Evolutionary conservation across 2,113 vertebrate species (phyloP).

Genomic region (Lipotes vexillifer): DNA sequence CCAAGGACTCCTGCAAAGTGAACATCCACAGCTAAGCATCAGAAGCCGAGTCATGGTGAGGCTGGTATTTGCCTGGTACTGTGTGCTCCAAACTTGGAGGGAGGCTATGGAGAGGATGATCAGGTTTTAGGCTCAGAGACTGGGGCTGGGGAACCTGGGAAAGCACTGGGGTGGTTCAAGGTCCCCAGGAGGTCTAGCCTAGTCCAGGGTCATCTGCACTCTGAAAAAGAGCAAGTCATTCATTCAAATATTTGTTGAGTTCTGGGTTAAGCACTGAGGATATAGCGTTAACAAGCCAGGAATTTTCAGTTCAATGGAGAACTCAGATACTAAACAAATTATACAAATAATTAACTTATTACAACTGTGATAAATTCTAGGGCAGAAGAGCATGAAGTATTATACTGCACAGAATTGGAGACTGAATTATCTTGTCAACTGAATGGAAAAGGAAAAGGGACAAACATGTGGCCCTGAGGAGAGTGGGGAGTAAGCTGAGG

Average conservation of each 20-base stretch:
- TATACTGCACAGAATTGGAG: background rate
- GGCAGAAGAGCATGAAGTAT: background rate
- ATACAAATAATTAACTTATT: background rate
- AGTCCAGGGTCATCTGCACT: background rate
- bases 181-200: background rate
- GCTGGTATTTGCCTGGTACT: background rate
- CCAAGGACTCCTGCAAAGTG: conserved; percentile 83
- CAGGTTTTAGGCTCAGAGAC: background rate
- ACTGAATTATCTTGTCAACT: background rate
- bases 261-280: background rate
- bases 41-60: background rate
- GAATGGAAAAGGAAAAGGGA: background rate
- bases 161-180: background rate
- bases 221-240: background rate
- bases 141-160: background rate
- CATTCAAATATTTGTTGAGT: background rate
- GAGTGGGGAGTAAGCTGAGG: background rate
- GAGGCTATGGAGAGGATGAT: background rate
- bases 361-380: background rate
- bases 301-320: background rate
- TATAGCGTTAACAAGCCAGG: background rate
- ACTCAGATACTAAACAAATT: background rate
- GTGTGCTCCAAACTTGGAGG: background rate
- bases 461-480: background rate
- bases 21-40: background rate